Conservation (phyloP, 2,797 vertebrate genomes). For the Tiaroga cobitis region DNA sequence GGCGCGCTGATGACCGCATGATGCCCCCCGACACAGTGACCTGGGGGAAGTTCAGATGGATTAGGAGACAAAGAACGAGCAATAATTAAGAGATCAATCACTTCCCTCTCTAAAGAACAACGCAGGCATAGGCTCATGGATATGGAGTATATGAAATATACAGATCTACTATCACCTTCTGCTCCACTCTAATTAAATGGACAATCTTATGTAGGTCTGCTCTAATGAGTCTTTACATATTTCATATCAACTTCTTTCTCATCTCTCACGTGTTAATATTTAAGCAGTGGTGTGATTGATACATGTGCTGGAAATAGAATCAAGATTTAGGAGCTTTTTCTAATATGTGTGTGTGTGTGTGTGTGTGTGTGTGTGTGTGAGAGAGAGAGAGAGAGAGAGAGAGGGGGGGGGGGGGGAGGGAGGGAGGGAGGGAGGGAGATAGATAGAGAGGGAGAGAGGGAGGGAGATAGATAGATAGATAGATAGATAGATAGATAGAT, state of each 20-base stretch:
- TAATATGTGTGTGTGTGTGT: background rate
- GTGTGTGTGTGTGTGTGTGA: no score
- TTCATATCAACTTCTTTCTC: constrained; percentile 60
- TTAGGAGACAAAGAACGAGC: background rate
- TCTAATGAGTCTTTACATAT: constrained; percentile 63
- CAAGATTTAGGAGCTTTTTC: constrained; percentile 37
- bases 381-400: background rate
- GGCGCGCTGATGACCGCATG: background rate
- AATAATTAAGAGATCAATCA: constrained; percentile 19
- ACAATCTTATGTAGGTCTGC: constrained; percentile 49
- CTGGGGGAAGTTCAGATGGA: constrained; percentile 8
- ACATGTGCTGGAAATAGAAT: constrained; percentile 59
- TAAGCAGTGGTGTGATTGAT: constrained; percentile 59
- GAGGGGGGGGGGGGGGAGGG: background rate
- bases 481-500: no score
- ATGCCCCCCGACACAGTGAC: constrained; percentile 31
- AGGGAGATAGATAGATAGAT: background rate
- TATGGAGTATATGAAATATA: constrained; percentile 10
- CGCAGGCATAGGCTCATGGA: background rate
- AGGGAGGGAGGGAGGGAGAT: background rate
- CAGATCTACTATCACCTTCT: constrained; percentile 29
- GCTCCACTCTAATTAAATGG: constrained; percentile 53
- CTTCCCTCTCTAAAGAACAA: background rate
- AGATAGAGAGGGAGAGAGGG: background rate
- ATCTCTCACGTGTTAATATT: constrained; percentile 59